Percentiles rank a stretch among this genome's conserved stretches.
Evolutionary conservation across 2,797 vertebrate species (phyloP).

Genomic region (Ispidina picta): DNA sequence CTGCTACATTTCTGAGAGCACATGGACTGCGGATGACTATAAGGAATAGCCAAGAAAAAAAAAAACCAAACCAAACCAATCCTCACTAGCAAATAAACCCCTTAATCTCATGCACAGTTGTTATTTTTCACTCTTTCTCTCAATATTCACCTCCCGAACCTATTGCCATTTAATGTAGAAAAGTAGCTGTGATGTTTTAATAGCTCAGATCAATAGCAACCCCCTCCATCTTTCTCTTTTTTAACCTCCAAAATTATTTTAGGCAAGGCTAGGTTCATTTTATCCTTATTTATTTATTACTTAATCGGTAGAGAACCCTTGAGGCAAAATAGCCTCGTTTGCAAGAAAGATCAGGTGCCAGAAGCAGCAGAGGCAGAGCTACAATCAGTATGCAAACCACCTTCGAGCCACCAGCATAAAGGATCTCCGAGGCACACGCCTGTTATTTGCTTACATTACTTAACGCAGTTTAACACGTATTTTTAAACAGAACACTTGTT

Average conservation of each 20-base stretch:
- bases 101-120: not conserved
- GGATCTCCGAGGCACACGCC: not conserved
- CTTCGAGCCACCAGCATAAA: not conserved
- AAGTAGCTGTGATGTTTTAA: not conserved
- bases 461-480: constrained; percentile 32
- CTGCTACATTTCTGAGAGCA: not conserved
- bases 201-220: constrained; percentile 15
- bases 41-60: not conserved
- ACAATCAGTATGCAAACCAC: constrained; percentile 58
- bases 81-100: not conserved
- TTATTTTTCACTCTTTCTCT: constrained; percentile 24
- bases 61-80: not conserved
- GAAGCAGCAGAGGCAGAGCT: not conserved
- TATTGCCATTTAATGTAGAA: not conserved
- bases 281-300: constrained; percentile 65
- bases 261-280: constrained; percentile 26
- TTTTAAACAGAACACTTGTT: constrained; percentile 47
- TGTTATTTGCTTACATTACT: constrained; percentile 43
- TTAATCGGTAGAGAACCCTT: constrained; percentile 55
- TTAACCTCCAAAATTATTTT: constrained; percentile 65
- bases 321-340: constrained; percentile 43
- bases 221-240: constrained; percentile 2
- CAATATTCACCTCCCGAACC: not conserved
- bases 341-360: constrained; percentile 66
- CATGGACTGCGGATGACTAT: not conserved